phyloP scores from a whole-genome alignment of 2,797 vertebrate species.

The Mus minutoides region DNA sequence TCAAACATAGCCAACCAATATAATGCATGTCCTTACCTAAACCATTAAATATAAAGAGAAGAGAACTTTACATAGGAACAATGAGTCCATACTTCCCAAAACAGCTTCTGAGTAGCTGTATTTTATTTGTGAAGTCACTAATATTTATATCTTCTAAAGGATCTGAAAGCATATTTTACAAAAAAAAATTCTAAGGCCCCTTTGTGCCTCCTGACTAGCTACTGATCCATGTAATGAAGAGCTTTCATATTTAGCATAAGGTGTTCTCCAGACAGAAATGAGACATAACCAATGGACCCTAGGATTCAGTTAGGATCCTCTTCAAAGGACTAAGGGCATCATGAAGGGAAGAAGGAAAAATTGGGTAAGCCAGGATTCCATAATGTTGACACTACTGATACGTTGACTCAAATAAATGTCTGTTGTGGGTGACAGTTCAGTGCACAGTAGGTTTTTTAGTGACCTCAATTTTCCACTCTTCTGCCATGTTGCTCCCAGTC shows the following conservation, averaged over 20 bases:
- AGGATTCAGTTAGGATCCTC: neutral
- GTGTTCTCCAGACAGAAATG: neutral
- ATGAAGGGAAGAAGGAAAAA: conserved; percentile 14
- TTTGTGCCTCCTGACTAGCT: neutral
- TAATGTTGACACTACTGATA: neutral
- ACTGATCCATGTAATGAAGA: neutral
- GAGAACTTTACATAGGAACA: neutral
- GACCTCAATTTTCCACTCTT: neutral
- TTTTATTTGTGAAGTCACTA: neutral
- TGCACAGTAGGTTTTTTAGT: neutral
- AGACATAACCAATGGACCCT: neutral
- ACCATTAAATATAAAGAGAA: neutral
- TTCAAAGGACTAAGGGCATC: neutral
- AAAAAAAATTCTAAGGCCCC: neutral
- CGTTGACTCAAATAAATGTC: neutral
- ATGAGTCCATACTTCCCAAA: neutral
- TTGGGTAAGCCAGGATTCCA: neutral
- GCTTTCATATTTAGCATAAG: neutral
- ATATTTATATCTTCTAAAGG: neutral
- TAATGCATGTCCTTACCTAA: neutral
- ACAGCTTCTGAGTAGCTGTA: neutral
- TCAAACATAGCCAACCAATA: neutral
- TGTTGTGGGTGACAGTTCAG: neutral
- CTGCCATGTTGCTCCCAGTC: neutral
- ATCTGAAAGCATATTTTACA: neutral